Evolutionary conservation across 2,113 vertebrate species (phyloP), one percentile per base, ranked within the genome.

Genomic region (Trematomus loennbergii): DNA sequence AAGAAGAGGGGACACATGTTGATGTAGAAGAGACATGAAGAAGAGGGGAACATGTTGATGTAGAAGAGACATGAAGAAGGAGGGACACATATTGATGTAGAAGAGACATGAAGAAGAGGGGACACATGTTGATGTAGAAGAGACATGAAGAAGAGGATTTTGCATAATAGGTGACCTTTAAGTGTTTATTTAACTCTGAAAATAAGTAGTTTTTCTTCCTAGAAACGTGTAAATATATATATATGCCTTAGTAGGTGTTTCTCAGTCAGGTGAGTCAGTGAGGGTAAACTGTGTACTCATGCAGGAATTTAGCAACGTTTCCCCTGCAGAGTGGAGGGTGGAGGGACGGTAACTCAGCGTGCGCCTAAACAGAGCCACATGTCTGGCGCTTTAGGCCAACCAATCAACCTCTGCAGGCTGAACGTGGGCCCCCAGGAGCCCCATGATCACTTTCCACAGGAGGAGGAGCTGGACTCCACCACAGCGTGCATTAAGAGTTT

Each of bases 291-390:
- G 55, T 54, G 59, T 18, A 46, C 20, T 73, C 75, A 76, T 43
- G 43, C 36, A 67, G 63, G 85, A 83, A 69, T 57, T 40, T 25
- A 62, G 81, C 65, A 49, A 48, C 77, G 33, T 55, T 75, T 66
- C 79, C 79, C 60, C 43, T 48, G 75, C 55, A 25, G 65, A 69
- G 75, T 43, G 54, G 58, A 60, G 81, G 81, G 50, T 12, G 61
- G 73, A 74, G 72, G 58, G 84, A 45, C 2, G 78, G 25, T 73
- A 88, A 89, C 87, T 85, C 87, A 88, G 88, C 84, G 77, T 12
- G 82, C 72, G 69, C 58, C 77, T 93, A 92, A 93, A 68, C 81
- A 90, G 45, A 92, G 68, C 88, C 93, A 94, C 89, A 89, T 94
- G 90, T 85, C 72, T 54, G 11, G 36, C 83, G 75, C 62, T 66